Conservation (phyloP, 2,797 vertebrate genomes). For the Percopsis omiscomaycus region DNA sequence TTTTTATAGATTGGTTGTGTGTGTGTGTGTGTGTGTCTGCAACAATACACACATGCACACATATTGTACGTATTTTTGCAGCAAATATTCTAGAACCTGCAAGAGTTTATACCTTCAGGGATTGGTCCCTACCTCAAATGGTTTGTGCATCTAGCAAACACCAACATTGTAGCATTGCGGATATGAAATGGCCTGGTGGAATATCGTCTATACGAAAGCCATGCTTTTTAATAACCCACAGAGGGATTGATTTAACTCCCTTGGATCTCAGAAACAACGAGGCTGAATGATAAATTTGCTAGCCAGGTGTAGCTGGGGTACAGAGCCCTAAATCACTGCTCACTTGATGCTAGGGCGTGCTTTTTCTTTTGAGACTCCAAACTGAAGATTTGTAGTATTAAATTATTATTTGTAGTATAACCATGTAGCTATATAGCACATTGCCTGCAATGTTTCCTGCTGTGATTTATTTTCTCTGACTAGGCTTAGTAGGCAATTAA, state of each 20-base stretch:
- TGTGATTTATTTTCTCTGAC: too few relatives aligned
- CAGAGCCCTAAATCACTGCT: background rate
- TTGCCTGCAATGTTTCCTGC: too few relatives aligned
- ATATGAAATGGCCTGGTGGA: conserved; percentile 3
- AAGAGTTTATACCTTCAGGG: conserved; percentile 12
- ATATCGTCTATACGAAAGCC: conserved; percentile 5
- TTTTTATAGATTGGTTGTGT: background rate
- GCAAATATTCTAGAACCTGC: background rate
- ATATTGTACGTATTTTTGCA: conserved; percentile 3
- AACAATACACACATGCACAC: conserved; percentile 6
- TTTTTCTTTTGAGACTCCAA: conserved; percentile 28
- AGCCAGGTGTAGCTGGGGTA: conserved; percentile 13
- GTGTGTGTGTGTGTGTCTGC: background rate
- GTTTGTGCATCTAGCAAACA: conserved; percentile 11
- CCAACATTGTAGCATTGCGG: background rate
- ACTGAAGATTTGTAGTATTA: conserved; percentile 31
- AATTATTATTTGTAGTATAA: too few relatives aligned
- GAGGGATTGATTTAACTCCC: conserved; percentile 5
- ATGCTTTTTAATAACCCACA: conserved; percentile 17
- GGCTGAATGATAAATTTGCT: conserved; percentile 27
- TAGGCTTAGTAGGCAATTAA: too few relatives aligned
- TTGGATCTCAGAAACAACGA: conserved; percentile 23
- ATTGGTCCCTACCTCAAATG: conserved; percentile 27
- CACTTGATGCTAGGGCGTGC: conserved; percentile 19
- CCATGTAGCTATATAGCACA: too few relatives aligned